phyloP scores from a whole-genome alignment of 2,113 vertebrate species.

The Dendropsophus ebraccatus region DNA sequence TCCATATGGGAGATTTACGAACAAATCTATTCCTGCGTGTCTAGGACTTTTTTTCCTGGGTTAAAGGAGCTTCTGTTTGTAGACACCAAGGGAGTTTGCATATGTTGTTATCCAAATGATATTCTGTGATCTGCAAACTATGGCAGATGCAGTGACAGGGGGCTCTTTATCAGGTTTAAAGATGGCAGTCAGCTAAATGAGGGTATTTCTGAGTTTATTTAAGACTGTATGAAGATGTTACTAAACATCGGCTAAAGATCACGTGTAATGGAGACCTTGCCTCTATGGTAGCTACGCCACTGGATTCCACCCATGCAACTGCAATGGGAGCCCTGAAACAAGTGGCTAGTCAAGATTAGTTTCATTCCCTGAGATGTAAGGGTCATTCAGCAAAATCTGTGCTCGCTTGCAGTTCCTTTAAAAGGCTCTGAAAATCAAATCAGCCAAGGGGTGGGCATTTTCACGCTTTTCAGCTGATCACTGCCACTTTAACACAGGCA shows the following conservation, averaged over 20 bases:
- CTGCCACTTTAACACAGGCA: too few relatives aligned
- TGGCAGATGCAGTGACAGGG: conserved; percentile 7
- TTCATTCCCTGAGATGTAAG: too few relatives aligned
- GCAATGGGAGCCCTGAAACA: too few relatives aligned
- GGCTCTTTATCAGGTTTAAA: not conserved
- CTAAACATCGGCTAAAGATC: not conserved
- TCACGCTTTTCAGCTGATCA: too few relatives aligned
- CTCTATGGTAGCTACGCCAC: too few relatives aligned
- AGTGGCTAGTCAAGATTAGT: too few relatives aligned
- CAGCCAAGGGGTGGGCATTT: too few relatives aligned
- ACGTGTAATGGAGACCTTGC: too few relatives aligned
- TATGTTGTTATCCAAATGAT: conserved; percentile 27
- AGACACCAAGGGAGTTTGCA: conserved; percentile 31
- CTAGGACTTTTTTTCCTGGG: not conserved
- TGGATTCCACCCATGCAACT: too few relatives aligned
- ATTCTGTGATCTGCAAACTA: conserved; percentile 1
- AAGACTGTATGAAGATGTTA: not conserved
- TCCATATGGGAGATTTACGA: conserved; percentile 1
- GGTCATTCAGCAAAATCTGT: too few relatives aligned
- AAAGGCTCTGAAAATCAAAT: too few relatives aligned
- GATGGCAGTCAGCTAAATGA: not conserved
- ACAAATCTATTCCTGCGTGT: not conserved
- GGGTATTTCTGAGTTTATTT: not conserved
- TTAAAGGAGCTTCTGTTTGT: conserved; percentile 15
- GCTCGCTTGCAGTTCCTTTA: too few relatives aligned